phyloP scores from a whole-genome alignment of 2,888 invertebrate genomes.

The Diabrotica balteata region DNA sequence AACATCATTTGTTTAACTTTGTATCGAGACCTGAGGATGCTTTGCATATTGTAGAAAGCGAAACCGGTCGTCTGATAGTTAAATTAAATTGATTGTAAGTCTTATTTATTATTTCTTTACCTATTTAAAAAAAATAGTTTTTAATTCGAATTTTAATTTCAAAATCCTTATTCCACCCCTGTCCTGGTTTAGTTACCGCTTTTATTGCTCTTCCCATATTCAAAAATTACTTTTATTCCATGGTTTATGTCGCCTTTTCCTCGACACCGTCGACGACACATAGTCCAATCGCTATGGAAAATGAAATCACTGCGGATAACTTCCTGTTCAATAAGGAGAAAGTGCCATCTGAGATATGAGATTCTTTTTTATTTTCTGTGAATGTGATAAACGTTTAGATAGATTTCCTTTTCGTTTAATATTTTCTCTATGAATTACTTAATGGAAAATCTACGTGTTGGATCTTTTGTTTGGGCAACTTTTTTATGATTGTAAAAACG shows the following conservation, averaged over 20 bases:
- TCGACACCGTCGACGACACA: conserved; percentile 36
- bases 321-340: conserved; percentile 22
- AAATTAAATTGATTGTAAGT: too few species aligned
- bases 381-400: conserved; percentile 13
- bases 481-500: too few species aligned
- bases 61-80: too few species aligned
- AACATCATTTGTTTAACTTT: too few species aligned
- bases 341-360: conserved; percentile 27
- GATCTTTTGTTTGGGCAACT: too few species aligned
- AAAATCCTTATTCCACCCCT: neutral
- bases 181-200: conserved; percentile 45
- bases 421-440: too few species aligned
- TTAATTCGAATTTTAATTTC: too few species aligned
- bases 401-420: neutral
- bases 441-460: too few species aligned
- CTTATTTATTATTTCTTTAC: too few species aligned
- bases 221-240: conserved; percentile 46
- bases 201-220: conserved; percentile 50
- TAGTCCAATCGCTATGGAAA: conserved; percentile 42
- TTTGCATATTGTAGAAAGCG: too few species aligned
- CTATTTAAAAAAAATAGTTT: too few species aligned
- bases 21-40: too few species aligned
- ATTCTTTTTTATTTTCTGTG: conserved; percentile 10
- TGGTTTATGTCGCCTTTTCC: conserved; percentile 42
- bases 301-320: conserved; percentile 43